These are phyloP conservation scores for Denticeps clupeoides DNA, from an alignment of 2,797 vertebrate genomes.

Conservation along the genomic window DNA sequence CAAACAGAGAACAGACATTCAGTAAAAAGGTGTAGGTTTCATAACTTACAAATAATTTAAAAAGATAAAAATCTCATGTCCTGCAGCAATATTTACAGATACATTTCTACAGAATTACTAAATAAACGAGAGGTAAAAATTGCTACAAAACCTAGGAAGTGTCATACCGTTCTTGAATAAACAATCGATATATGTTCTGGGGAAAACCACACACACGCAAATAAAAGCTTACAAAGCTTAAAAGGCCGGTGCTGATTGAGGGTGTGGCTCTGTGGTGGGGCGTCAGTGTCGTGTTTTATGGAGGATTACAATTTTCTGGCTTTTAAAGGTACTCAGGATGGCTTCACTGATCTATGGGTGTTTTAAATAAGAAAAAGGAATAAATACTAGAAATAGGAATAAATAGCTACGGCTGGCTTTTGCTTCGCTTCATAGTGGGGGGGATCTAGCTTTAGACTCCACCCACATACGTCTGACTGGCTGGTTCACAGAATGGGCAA, in stretches of 20 bases:
- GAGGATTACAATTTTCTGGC: constrained; percentile 1
- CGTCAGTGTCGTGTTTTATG: background rate
- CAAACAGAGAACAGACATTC: constrained; percentile 5
- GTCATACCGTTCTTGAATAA: constrained; percentile 31
- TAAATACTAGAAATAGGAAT: constrained; percentile 1
- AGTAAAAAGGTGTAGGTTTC: constrained; percentile 10
- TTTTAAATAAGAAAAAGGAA: background rate
- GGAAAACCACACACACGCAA: constrained; percentile 11
- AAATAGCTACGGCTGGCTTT: background rate
- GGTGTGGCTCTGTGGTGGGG: background rate
- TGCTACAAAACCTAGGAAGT: background rate
- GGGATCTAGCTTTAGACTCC: background rate
- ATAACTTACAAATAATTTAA: constrained; percentile 19
- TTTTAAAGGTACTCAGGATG: background rate
- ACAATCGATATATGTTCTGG: constrained; percentile 35
- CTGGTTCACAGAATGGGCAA: constrained; percentile 9
- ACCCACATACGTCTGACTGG: constrained; percentile 22
- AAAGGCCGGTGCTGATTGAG: background rate
- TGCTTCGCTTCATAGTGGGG: constrained; percentile 5
- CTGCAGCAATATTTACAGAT: constrained; percentile 25
- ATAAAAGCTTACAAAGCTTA: constrained; percentile 17
- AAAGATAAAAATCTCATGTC: constrained; percentile 19
- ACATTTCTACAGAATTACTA: constrained; percentile 5
- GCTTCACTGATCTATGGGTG: background rate
- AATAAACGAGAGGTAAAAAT: constrained; percentile 11